These are phyloP conservation scores for Paragorgia papillata DNA, from an alignment of 92 coral and sea anemone species.

Conservation along the genomic window DNA sequence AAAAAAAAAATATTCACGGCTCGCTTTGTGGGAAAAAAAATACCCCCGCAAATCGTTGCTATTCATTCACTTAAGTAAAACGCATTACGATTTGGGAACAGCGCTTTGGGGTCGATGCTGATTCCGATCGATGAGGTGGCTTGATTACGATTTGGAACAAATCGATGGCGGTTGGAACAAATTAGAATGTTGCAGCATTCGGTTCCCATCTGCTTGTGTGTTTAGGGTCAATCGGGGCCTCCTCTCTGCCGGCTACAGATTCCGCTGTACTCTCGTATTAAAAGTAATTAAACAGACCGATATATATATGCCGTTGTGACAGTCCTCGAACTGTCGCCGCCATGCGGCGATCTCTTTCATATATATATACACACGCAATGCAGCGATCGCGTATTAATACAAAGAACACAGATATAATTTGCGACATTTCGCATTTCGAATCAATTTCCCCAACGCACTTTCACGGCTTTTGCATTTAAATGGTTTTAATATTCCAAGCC, in stretches of 20 bases:
- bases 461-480: neutral
- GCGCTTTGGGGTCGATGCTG: neutral
- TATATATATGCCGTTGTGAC: neutral
- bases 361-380: too few relatives aligned
- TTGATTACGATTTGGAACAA: neutral
- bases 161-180: neutral
- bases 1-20: neutral
- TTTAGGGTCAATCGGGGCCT: neutral
- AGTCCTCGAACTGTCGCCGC: neutral
- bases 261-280: neutral
- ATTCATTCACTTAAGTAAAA: neutral
- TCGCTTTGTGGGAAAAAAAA: neutral
- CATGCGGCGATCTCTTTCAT: neutral
- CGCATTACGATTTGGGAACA: neutral
- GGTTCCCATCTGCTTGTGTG: neutral
- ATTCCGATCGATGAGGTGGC: neutral
- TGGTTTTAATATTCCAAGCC: neutral
- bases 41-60: slow-evolving; percentile 3
- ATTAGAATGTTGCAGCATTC: neutral
- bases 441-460: neutral
- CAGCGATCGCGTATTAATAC: too few relatives aligned
- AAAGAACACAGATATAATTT: too few relatives aligned
- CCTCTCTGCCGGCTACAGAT: neutral
- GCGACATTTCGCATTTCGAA: neutral
- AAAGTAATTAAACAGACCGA: neutral